phyloP scores from a whole-genome alignment of 1,140 invertebrate genomes.

The Bombus turneri region DNA sequence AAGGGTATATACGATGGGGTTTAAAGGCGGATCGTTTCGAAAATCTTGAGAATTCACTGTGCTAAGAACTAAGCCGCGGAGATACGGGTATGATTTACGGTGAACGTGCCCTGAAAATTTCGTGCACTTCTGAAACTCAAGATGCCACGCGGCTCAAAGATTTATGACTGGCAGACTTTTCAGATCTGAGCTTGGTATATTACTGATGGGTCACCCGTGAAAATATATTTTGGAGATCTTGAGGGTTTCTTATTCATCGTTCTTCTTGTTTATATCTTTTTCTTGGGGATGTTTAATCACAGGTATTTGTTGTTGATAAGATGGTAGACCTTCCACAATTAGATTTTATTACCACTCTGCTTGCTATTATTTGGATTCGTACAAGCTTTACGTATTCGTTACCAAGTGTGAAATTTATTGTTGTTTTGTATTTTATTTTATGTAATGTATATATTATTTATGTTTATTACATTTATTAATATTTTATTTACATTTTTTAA shows the following conservation, averaged over 20 bases:
- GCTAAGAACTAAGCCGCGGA: neutral
- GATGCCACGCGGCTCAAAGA: neutral
- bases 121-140: constrained; percentile 18
- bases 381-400: neutral
- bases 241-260: neutral
- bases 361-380: neutral
- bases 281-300: neutral
- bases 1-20: neutral
- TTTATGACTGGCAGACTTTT: constrained; percentile 3
- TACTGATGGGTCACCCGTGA: neutral
- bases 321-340: neutral
- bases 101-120: constrained; percentile 1
- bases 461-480: too few relatives aligned
- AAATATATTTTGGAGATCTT: neutral
- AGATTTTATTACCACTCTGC: neutral
- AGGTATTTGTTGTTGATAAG: neutral
- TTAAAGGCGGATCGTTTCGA: constrained; percentile 12
- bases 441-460: neutral
- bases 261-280: neutral
- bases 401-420: neutral
- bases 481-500: too few relatives aligned
- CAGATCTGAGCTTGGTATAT: neutral
- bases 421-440: neutral
- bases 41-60: constrained; percentile 3
- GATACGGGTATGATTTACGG: constrained; percentile 14